Percentiles rank a stretch among this genome's conserved stretches.
Evolutionary conservation across 37 sponge, comb jelly and placozoan genomes (phyloP).

Genomic region (Mnemiopsis leidyi): DNA sequence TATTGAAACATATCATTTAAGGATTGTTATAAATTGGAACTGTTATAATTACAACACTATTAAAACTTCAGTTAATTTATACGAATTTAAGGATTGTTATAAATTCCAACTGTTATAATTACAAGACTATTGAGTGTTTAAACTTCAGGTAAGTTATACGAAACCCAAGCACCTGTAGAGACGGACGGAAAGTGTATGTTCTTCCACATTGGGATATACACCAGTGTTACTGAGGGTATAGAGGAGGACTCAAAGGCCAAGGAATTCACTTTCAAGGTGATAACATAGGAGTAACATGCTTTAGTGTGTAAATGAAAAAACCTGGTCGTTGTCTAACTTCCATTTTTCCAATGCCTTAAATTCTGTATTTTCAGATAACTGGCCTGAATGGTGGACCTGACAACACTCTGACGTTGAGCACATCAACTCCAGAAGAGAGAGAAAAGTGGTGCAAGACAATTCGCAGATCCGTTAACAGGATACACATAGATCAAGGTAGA

Average conservation of each 20-base stretch:
- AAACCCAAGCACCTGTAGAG: neutral
- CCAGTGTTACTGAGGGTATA: neutral
- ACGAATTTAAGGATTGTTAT: too few relatives aligned
- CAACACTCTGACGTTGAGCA: neutral
- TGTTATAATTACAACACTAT: too few relatives aligned
- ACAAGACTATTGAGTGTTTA: neutral
- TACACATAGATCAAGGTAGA: neutral
- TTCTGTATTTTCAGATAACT: neutral
- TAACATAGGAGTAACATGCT: too few relatives aligned
- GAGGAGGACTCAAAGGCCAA: conserved; percentile 8
- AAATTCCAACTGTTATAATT: neutral
- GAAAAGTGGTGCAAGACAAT: conserved; percentile 18
- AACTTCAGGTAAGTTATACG: conserved; percentile 23
- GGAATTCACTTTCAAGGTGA: conserved; percentile 33
- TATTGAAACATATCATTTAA: too few relatives aligned
- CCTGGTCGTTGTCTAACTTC: too few relatives aligned
- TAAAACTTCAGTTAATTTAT: too few relatives aligned
- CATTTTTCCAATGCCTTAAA: neutral
- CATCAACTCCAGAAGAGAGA: neutral
- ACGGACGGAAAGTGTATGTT: conserved; percentile 41
- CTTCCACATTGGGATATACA: neutral
- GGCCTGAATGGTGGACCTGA: neutral
- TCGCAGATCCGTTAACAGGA: neutral
- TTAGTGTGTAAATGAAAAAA: too few relatives aligned
- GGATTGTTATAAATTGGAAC: too few relatives aligned